These are phyloP conservation scores for Platichthys flesus DNA, from an alignment of 2,113 vertebrate species.

Conservation along the genomic window DNA sequence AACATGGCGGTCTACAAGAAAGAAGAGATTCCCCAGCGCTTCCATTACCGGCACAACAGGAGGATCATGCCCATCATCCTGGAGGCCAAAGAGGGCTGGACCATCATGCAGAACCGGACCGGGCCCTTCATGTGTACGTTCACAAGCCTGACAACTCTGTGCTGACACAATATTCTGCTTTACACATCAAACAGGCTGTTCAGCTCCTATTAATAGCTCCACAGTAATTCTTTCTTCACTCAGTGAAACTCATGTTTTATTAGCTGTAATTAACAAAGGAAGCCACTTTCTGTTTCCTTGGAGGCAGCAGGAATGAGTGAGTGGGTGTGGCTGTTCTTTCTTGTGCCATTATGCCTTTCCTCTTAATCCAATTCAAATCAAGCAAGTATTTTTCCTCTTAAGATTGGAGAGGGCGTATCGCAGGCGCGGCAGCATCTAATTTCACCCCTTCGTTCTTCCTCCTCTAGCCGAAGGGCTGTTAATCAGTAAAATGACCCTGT, in stretches of 20 bases:
- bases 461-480: constrained; percentile 6
- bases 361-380: background rate
- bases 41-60: constrained; percentile 87
- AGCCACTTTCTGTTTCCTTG: constrained; percentile 21
- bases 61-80: constrained; percentile 90
- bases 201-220: constrained; percentile 60
- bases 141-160: background rate
- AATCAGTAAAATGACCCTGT: constrained; percentile 28
- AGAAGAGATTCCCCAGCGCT: constrained; percentile 86
- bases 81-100: constrained; percentile 90
- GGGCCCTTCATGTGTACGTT: constrained; percentile 85
- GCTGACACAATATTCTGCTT: background rate
- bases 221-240: constrained; percentile 7
- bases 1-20: constrained; percentile 90
- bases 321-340: background rate
- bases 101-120: constrained; percentile 86
- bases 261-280: constrained; percentile 48
- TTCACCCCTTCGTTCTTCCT: constrained; percentile 1
- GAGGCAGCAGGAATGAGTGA: constrained; percentile 19
- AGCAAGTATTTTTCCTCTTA: background rate
- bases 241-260: constrained; percentile 17
- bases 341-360: background rate
- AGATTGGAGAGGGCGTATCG: background rate
- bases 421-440: background rate
- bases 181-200: background rate